phyloP scores from a whole-genome alignment of 2,113 vertebrate species.

The Plecotus auritus region DNA sequence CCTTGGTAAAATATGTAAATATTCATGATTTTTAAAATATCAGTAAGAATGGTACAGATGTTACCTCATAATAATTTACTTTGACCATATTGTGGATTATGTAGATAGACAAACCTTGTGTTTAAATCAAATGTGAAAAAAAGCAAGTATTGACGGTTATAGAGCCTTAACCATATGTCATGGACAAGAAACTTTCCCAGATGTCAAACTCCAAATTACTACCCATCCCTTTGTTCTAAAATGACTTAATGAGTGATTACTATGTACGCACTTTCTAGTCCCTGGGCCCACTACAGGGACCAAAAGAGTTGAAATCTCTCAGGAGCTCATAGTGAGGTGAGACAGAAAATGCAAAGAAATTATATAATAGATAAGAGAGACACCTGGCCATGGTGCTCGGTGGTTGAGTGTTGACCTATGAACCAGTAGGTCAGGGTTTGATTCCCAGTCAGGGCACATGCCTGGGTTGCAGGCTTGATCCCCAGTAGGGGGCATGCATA shows the following conservation, averaged over 20 bases:
- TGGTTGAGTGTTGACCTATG: too few relatives aligned
- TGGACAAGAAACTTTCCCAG: neutral
- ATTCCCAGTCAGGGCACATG: too few relatives aligned
- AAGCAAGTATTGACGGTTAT: neutral
- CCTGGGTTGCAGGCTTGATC: too few relatives aligned
- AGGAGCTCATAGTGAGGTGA: neutral
- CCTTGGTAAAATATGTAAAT: neutral
- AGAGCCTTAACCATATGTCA: neutral
- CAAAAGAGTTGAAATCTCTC: neutral
- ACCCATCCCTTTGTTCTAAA: neutral
- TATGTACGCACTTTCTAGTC: neutral
- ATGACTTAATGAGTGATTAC: neutral
- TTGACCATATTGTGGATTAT: neutral
- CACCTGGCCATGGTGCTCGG: too few relatives aligned
- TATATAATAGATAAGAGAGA: neutral
- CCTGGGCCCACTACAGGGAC: neutral
- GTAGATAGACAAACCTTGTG: neutral
- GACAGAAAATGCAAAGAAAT: neutral
- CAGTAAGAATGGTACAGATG: neutral
- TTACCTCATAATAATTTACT: slow-evolving; percentile 15
- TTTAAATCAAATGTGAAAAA: neutral
- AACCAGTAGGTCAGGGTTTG: too few relatives aligned
- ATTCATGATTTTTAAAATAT: neutral
- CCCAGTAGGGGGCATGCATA: neutral
- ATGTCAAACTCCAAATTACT: neutral